phyloP scores from a whole-genome alignment of 2,888 invertebrate species.

The Pollenia amentaria region DNA sequence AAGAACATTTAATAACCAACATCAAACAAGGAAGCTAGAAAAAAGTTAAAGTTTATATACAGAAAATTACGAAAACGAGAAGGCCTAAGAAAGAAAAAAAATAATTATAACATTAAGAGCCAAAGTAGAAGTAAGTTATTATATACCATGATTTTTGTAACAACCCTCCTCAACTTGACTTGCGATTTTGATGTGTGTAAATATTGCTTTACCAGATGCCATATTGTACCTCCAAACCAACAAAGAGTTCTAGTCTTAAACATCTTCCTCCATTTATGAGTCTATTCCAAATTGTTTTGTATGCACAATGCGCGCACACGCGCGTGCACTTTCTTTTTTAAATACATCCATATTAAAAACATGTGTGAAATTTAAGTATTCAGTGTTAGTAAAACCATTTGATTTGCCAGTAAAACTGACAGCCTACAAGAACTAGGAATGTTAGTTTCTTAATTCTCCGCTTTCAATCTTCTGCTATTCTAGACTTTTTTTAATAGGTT shows the following conservation, averaged over 20 bases:
- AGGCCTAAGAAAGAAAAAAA: not conserved
- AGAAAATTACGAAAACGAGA: not conserved
- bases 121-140: not conserved
- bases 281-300: not conserved
- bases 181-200: conserved; percentile 3
- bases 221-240: not conserved
- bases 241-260: not conserved
- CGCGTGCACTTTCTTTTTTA: conserved; percentile 44
- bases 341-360: not conserved
- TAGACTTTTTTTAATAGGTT: conserved; percentile 14
- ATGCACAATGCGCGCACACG: conserved; percentile 35
- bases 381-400: conserved; percentile 65
- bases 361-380: conserved; percentile 51
- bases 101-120: not conserved
- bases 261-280: conserved; percentile 19
- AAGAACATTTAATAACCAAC: conserved; percentile 55
- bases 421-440: conserved; percentile 71
- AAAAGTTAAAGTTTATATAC: conserved; percentile 47
- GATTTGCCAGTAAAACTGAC: conserved; percentile 73
- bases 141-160: not conserved
- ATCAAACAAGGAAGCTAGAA: conserved; percentile 65
- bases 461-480: conserved; percentile 2
- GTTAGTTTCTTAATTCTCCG: conserved; percentile 7
- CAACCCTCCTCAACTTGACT: conserved; percentile 6
- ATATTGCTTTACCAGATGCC: not conserved